phyloP scores from a whole-genome alignment of 2,888 invertebrate species.

The Yponomeuta cagnagella region DNA sequence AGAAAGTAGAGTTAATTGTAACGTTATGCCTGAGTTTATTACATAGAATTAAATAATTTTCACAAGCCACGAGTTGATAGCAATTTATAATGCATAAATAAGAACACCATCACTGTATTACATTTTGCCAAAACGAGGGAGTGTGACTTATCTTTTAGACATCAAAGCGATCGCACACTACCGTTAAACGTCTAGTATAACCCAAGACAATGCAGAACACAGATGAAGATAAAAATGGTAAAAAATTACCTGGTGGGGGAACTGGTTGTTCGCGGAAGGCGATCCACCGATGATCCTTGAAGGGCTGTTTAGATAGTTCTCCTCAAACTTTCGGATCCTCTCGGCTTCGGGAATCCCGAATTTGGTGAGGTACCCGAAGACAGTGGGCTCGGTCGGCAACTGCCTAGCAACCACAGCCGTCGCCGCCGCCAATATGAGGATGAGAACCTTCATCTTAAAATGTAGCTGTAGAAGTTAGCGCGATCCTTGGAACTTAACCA shows the following conservation, averaged over 20 bases:
- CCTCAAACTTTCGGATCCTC: conserved; percentile 37
- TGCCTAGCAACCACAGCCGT: neutral
- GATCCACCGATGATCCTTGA: conserved; percentile 43
- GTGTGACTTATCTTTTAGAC: no score
- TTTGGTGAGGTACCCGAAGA: conserved; percentile 36
- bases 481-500: no score
- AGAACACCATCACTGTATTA: no score
- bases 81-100: no score
- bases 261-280: conserved; percentile 32
- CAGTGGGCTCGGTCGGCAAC: conserved; percentile 23
- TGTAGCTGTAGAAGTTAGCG: no score
- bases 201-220: neutral
- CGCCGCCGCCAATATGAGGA: conserved; percentile 4
- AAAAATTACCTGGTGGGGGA: conserved; percentile 40
- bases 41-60: no score
- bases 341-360: conserved; percentile 40
- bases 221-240: neutral
- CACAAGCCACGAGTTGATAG: no score
- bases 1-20: no score
- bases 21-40: no score
- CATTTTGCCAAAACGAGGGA: no score
- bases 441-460: conserved; percentile 11
- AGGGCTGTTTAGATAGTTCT: conserved; percentile 25
- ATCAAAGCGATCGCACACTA: neutral
- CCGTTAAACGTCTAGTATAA: neutral